Conservation (phyloP, 2,113 vertebrate species). For the Dendropsophus ebraccatus region DNA sequence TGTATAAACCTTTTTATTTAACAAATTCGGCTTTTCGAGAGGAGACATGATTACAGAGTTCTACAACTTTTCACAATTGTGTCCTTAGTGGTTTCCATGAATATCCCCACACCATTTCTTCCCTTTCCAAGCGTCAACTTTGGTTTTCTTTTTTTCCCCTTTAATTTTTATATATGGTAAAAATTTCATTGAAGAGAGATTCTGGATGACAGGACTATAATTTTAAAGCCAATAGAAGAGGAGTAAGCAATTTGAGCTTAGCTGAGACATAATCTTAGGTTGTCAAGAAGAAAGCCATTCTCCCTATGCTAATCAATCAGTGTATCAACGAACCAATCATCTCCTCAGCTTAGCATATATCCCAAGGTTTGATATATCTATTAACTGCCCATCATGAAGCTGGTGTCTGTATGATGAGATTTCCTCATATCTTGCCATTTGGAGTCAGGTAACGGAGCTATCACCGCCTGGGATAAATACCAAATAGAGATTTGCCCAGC, state of each 20-base stretch:
- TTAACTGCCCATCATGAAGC: slow-evolving; percentile 92
- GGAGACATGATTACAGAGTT: slow-evolving; percentile 69
- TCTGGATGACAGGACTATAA: slow-evolving; percentile 98
- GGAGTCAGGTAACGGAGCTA: slow-evolving; percentile 93
- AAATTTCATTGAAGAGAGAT: slow-evolving; percentile 93
- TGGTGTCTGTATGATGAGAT: slow-evolving; percentile 87
- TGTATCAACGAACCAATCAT: slow-evolving; percentile 89
- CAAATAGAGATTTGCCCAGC: slow-evolving; percentile 94
- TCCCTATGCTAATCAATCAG: slow-evolving; percentile 98
- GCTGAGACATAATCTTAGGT: slow-evolving; percentile 94
- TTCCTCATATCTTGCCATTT: slow-evolving; percentile 93
- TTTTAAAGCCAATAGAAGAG: slow-evolving; percentile 93
- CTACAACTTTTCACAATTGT: slow-evolving; percentile 55
- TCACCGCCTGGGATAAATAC: slow-evolving; percentile 96
- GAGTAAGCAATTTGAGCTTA: slow-evolving; percentile 95
- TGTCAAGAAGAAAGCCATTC: slow-evolving; percentile 95
- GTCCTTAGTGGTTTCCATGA: slow-evolving; percentile 69
- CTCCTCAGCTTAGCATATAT: slow-evolving; percentile 93
- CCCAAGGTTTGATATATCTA: slow-evolving; percentile 97
- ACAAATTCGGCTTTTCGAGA: slow-evolving; percentile 35
- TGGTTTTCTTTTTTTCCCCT: slow-evolving; percentile 74
- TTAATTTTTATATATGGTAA: slow-evolving; percentile 99
- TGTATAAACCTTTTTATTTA: slow-evolving; percentile 47
- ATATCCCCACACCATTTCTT: slow-evolving; percentile 80
- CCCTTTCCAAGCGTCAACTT: slow-evolving; percentile 75